Conservation (phyloP, 2,888 invertebrate genomes). For the Mythimna vitellina region DNA sequence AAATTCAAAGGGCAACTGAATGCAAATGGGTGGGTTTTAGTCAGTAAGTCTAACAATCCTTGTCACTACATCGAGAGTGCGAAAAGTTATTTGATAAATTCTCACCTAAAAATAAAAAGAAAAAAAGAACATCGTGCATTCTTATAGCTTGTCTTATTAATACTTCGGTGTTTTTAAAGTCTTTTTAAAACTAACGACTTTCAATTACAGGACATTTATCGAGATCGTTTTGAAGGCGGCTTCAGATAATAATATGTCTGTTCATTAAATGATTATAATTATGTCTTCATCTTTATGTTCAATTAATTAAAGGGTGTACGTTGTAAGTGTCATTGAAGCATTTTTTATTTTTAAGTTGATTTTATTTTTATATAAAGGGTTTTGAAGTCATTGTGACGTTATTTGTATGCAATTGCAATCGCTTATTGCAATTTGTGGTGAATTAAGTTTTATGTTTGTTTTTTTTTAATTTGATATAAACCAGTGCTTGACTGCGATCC, state of each 20-base stretch:
- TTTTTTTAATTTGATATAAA: no score
- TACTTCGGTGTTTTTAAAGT: slow-evolving; percentile 16
- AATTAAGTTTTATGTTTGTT: neutral
- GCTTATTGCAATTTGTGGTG: neutral
- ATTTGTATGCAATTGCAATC: neutral
- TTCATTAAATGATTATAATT: slow-evolving; percentile 23
- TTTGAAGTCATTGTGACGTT: neutral
- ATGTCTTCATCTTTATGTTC: slow-evolving; percentile 42
- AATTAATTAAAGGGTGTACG: slow-evolving; percentile 5
- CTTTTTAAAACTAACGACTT: slow-evolving; percentile 22
- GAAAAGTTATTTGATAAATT: no score
- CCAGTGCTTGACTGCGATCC: no score
- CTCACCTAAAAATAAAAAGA: no score
- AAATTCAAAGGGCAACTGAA: no score
- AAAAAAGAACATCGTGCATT: neutral
- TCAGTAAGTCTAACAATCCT: no score
- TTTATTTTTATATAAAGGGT: neutral
- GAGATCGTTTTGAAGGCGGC: slow-evolving; percentile 27
- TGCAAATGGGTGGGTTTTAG: no score
- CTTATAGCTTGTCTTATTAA: slow-evolving; percentile 34
- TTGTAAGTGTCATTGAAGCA: neutral
- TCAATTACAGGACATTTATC: slow-evolving; percentile 37
- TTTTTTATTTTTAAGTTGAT: neutral
- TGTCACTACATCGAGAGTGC: no score
- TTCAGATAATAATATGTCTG: neutral